Evolutionary conservation across 2,888 invertebrate species (phyloP), one percentile per base, ranked within the genome.

Genomic region (Clivina fossor): DNA sequence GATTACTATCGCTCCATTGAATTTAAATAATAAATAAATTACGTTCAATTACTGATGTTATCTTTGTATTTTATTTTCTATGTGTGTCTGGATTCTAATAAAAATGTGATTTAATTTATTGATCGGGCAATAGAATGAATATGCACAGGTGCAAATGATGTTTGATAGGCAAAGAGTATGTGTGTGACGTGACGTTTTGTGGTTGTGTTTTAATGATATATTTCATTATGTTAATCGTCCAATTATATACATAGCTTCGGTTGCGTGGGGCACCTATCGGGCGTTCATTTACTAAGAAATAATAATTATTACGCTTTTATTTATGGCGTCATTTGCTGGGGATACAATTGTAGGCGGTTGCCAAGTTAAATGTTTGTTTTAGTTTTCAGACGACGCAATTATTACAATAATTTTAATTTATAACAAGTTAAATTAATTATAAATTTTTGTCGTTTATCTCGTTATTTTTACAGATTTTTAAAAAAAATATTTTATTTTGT

Each of bases 1-100:
- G 44, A 60, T 71, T 41, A 65, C 63, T 54, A 64, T 71, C 49
- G 64, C 65, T 9, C 65, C 68, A n/a, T 58, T 70, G 41, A 63
- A 68, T 54, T 53, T 66, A 33, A 58, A 62, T 44, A n/a, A n/a
- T n/a, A 59, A 65, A 59, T 62, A 54, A 59, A 47, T 38, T 18
- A 22, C 40, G 38, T 40, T 26, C 11, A 44, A n/a, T 44, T 48
- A 38, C 26, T 4, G 33, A 46, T 32, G 22, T 30, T 30, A 28
- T 46, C 38, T 49, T 43, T 41, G 43, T n/a, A n/a, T 44, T 26
- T 43, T 44, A 43, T 49, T 49, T 49, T 20, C 46, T 20, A 33
- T 38, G 28, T 9, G 9, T 9, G 9, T 24, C 11, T 41, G 22
- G 4, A 43, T 19, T n/a, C 11, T n/a, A 33, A 33, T 33, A 32